phyloP scores from a whole-genome alignment of 2,113 vertebrate species.

The Isurus oxyrinchus region DNA sequence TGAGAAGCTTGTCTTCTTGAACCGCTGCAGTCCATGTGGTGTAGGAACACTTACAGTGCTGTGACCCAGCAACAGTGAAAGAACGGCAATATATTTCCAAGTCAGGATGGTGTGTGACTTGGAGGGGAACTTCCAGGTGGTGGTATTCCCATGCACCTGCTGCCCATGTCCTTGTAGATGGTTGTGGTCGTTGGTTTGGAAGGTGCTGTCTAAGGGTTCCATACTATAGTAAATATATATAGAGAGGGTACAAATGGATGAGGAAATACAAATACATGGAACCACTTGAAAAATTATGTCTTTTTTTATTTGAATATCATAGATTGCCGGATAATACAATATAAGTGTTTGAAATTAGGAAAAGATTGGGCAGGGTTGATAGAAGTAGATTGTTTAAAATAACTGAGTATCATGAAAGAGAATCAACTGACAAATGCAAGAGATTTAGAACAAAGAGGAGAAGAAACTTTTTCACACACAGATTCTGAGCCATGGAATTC shows the following conservation, averaged over 20 bases:
- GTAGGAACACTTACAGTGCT: no score
- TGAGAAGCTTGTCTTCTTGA: no score
- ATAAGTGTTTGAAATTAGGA: neutral
- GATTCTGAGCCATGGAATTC: neutral
- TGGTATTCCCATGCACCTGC: no score
- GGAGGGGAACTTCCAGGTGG: no score
- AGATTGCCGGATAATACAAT: neutral
- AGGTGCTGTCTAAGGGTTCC: neutral
- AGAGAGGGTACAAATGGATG: neutral
- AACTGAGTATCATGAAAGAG: neutral
- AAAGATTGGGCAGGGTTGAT: neutral
- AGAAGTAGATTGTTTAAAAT: neutral
- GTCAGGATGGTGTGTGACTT: no score
- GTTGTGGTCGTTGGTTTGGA: no score
- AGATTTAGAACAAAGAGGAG: neutral
- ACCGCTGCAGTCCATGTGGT: no score
- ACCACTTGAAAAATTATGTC: neutral
- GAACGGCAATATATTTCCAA: no score
- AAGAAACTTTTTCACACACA: neutral
- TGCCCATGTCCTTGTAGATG: no score
- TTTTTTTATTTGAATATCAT: neutral
- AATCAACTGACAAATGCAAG: neutral
- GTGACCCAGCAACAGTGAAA: no score
- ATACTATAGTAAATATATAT: neutral
- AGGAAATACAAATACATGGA: neutral